Evolutionary conservation across 2,888 invertebrate genomes (phyloP), one percentile per base, ranked within the genome.

Genomic region (Hypselothyrea guttata): DNA sequence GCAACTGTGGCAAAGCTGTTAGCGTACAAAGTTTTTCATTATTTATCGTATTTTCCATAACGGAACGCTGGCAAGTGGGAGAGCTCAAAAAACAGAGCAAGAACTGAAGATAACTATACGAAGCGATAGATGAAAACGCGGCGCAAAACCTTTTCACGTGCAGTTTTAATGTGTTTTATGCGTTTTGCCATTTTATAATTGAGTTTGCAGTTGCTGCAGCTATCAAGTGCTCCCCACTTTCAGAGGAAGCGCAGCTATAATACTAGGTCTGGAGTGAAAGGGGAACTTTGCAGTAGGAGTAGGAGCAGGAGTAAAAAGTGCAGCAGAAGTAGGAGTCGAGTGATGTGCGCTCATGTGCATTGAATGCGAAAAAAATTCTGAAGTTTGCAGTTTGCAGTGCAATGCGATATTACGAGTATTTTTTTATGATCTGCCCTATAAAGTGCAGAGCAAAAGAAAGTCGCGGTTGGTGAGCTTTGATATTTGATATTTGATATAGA

Each of bases 151-250:
- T 82, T 63, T 75, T 56, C 63, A 78, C 81, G 79, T 75, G 75
- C 71, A 73, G 48, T 72, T 82, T 83, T 78, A 82, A 81, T 85
- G 81, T 73, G 79, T 85, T 81, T 71, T 79, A 83, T 85, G 85
- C 79, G 84, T 85, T 81, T 65, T 69, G 64, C 64, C 64, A 60
- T 61, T 79, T 84, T 85, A 79, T 85, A 81, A 81, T 83, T 81
- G 79, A 81, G 81, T 64, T 84, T 71, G 71, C 63, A 61, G 70
- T 49, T 57, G 55, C 9, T 40, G 31, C 47, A 46, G 41, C 45
- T 33, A 65, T 65, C 58, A 65, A 65, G 49, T 59, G 59, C 53
- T 53, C 45, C 22, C 22, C 5, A 31, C 33, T 15, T 30, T 31
- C 4, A 46, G 13, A 27, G 45, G 4, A 0, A 7, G 11, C 2